These are phyloP conservation scores for Silurus glanis DNA, from an alignment of 2,113 vertebrate species.

Conservation along the genomic window DNA sequence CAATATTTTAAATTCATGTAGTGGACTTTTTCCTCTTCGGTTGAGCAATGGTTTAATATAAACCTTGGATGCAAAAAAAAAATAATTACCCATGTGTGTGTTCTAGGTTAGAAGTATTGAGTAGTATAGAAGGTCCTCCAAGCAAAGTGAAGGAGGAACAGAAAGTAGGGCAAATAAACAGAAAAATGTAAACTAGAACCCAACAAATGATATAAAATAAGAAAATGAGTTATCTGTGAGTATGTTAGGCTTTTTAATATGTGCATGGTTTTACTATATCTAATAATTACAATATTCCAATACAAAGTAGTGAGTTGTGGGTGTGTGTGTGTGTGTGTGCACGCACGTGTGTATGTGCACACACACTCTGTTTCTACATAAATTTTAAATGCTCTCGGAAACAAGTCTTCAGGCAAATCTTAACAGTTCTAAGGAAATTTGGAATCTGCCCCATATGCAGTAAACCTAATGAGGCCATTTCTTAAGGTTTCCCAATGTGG, in stretches of 20 bases:
- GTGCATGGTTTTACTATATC: background rate
- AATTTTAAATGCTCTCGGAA: slow-evolving; percentile 6
- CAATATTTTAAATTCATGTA: background rate
- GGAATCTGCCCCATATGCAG: slow-evolving; percentile 6
- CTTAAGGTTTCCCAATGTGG: background rate
- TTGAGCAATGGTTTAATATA: background rate
- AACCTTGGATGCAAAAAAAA: background rate
- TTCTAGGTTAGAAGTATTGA: background rate
- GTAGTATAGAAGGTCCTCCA: background rate
- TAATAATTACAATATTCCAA: background rate
- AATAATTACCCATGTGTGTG: background rate
- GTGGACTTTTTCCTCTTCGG: background rate
- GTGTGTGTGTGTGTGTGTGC: no score
- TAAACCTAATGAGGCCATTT: slow-evolving; percentile 22
- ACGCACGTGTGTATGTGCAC: background rate
- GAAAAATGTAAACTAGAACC: background rate
- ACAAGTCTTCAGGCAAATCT: background rate
- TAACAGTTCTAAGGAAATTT: slow-evolving; percentile 22
- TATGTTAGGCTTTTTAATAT: background rate
- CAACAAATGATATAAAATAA: background rate
- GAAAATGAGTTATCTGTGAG: background rate
- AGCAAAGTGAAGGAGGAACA: background rate
- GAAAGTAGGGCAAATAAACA: background rate
- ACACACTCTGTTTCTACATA: background rate
- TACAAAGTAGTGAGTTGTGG: background rate